Evolutionary conservation across 2,113 vertebrate species (phyloP), one percentile per base, ranked within the genome.

Genomic region (Casuarius casuarius): DNA sequence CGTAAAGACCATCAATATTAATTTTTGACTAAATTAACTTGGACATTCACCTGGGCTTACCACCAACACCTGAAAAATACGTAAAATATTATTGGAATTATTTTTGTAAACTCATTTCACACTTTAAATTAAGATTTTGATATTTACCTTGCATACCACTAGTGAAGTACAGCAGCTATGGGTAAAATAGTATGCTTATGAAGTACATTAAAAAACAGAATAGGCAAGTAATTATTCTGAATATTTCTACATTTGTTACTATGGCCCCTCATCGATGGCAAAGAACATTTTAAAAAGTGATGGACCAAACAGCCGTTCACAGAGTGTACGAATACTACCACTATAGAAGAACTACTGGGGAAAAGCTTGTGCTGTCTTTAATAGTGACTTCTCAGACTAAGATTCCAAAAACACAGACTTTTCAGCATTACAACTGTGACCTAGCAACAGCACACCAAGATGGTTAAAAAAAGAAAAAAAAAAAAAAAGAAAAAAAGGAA

Each of bases 171-270:
- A 84, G 63, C 48, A 90, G 91, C 83, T 19, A 91, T 58, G 70
- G 62, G 38, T 91, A 91, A 95, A 92, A 90, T 59, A 86, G 72
- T 87, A 70, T 84, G 87, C 67, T 91, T 52, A 90, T 54, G 56
- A 97, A 92, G 79, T 49, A 95, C 70, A 83, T 71, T 59, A 94
- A 82, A 75, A 89, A 92, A 94, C 58, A 89, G 31, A 94, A 92
- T 3, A 94, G 40, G 1, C 63, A 93, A 95, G 91, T 92, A 95
- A 77, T 80, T 80, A 62, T 70, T 95, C 28, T 67, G 54, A 87
- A 62, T 73, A 82, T 85, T 87, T 87, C 21, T 90, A 87, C 85
- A 81, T 67, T 81, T 92, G 38, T 82, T 28, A 40, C 59, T 87
- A 83, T 38, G 78, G 79, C 10, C 92, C 78, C 52, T 91, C 66